A percentile compares a stretch with the other conserved stretches of the same genome.
These are phyloP conservation scores for Macrocentrus cingulum DNA, from an alignment of 1,140 invertebrate genomes.

Conservation along the genomic window DNA sequence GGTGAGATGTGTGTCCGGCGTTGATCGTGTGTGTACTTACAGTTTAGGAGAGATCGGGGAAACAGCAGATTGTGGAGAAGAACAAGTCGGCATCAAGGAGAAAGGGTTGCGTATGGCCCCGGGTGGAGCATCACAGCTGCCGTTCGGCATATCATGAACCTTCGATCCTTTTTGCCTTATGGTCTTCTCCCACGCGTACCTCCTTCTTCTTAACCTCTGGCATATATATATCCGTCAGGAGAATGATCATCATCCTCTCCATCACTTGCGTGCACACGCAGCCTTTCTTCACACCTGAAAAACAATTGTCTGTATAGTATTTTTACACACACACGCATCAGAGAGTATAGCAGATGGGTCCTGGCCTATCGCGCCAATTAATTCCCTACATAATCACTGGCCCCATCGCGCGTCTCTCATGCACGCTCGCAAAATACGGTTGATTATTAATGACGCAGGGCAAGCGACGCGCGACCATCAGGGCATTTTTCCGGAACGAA, in stretches of 20 bases:
- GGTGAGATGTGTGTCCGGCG: too few relatives aligned
- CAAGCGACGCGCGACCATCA: neutral
- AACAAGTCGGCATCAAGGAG: neutral
- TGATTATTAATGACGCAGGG: neutral
- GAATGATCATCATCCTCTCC: too few relatives aligned
- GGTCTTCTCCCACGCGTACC: neutral
- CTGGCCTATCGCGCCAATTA: too few relatives aligned
- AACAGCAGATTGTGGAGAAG: neutral
- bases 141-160: neutral
- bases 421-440: too few relatives aligned
- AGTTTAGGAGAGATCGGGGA: neutral
- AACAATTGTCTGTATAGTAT: too few relatives aligned
- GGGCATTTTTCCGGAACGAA: neutral
- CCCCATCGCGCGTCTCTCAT: too few relatives aligned
- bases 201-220: neutral
- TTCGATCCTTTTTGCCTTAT: conserved; percentile 1
- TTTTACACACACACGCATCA: too few relatives aligned
- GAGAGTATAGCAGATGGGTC: too few relatives aligned
- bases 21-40: neutral
- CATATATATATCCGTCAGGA: neutral
- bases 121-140: conserved; percentile 4
- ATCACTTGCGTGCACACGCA: too few relatives aligned
- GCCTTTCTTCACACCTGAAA: too few relatives aligned
- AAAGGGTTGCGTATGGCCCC: neutral
- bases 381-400: too few relatives aligned